These are phyloP conservation scores for Melinaea menophilus DNA, from an alignment of 2,888 invertebrate species.

Conservation along the genomic window DNA sequence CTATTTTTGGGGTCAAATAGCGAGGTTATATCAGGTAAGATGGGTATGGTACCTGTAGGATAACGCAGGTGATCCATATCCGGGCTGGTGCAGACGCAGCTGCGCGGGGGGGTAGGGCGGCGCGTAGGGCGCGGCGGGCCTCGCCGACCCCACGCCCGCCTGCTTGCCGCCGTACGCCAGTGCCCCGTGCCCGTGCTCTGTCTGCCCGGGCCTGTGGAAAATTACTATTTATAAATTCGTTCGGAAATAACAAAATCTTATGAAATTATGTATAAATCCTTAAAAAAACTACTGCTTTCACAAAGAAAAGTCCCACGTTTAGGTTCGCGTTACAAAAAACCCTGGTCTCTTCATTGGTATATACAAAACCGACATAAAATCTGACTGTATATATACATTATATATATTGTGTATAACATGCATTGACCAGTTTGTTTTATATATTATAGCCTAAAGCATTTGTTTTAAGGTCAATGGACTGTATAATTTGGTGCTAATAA, in stretches of 20 bases:
- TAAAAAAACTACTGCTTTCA: no score
- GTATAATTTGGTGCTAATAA: no score
- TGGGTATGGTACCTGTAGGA: slow-evolving; percentile 54
- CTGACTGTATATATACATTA: no score
- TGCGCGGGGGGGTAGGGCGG: slow-evolving; percentile 59
- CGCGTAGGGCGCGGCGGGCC: slow-evolving; percentile 68
- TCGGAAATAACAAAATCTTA: neutral
- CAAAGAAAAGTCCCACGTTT: no score
- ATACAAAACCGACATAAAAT: no score
- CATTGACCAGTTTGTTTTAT: no score
- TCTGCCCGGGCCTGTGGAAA: slow-evolving; percentile 65
- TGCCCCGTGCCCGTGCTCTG: slow-evolving; percentile 69
- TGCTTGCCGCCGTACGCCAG: slow-evolving; percentile 72
- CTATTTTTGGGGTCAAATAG: neutral
- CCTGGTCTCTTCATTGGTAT: no score
- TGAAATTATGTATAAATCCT: no score
- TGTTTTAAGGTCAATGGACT: no score
- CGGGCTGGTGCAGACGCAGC: slow-evolving; percentile 69
- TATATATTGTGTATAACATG: no score
- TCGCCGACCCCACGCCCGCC: slow-evolving; percentile 60
- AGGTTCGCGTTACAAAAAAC: no score
- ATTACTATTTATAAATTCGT: slow-evolving; percentile 28
- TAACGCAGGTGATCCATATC: slow-evolving; percentile 70
- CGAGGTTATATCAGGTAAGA: neutral
- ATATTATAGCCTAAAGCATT: no score